Conservation (phyloP, 2,797 vertebrate species). For the Bryconaethiops microstoma region DNA sequence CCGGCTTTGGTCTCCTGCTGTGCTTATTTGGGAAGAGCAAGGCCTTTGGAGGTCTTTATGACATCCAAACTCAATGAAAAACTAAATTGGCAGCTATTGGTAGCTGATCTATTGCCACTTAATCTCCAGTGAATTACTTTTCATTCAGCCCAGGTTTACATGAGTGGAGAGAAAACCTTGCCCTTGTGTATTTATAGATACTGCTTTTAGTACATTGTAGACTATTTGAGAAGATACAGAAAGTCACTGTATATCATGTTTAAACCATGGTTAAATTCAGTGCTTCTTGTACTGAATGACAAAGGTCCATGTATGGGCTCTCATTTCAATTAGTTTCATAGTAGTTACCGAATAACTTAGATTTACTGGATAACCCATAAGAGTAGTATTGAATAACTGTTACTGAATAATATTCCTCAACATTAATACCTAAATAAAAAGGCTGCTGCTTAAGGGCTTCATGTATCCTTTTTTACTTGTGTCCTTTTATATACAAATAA, state of each 20-base stretch:
- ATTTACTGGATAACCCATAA: neutral
- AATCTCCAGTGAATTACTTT: neutral
- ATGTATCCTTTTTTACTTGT: too few relatives aligned
- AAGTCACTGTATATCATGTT: neutral
- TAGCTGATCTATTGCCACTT: neutral
- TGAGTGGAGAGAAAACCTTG: neutral
- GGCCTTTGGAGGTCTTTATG: neutral
- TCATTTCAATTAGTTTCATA: neutral
- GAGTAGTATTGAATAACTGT: neutral
- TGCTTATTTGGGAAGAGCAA: slow-evolving; percentile 37
- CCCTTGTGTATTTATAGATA: neutral
- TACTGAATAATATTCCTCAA: neutral
- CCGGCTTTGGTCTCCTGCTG: slow-evolving; percentile 2
- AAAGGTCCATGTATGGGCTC: neutral
- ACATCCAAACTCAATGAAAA: slow-evolving; percentile 2
- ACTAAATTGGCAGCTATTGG: neutral
- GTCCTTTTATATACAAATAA: neutral
- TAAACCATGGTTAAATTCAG: neutral
- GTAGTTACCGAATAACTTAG: neutral
- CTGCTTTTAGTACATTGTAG: neutral
- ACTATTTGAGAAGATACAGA: neutral
- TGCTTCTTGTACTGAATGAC: neutral
- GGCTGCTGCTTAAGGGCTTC: neutral
- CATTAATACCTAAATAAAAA: neutral
- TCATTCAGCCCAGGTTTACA: neutral